Evolutionary conservation across 1,140 invertebrate genomes (phyloP).

Genomic region (Drosophila tsacasi): DNA sequence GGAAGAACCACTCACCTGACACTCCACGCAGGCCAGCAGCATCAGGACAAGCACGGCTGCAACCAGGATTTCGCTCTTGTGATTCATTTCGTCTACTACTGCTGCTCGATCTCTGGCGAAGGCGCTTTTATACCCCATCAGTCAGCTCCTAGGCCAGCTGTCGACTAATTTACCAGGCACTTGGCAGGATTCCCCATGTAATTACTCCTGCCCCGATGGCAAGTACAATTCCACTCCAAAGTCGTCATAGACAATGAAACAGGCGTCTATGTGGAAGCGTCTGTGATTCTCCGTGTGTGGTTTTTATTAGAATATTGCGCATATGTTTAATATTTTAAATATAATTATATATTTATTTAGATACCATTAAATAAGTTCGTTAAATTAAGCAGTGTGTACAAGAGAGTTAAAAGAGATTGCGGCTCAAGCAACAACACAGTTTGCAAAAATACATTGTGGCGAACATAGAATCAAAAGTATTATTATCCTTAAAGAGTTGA

Average conservation of each 20-base stretch:
- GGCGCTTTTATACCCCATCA: conserved; percentile 57
- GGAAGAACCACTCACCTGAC: conserved; percentile 58
- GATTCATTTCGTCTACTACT: conserved; percentile 63
- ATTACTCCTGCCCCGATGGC: conserved; percentile 10
- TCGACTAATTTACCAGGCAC: conserved; percentile 47
- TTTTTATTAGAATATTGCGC: conserved; percentile 77
- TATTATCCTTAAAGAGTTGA: conserved; percentile 39
- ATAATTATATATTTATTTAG: conserved; percentile 58
- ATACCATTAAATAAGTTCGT: conserved; percentile 68
- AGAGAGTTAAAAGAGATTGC: conserved; percentile 62
- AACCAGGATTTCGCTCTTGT: conserved; percentile 64
- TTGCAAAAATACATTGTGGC: conserved; percentile 53
- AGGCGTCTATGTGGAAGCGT: conserved; percentile 62
- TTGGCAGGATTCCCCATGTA: conserved; percentile 51
- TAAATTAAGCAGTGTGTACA: conserved; percentile 69
- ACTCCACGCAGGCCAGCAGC: conserved; percentile 69
- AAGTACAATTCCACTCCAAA: conserved; percentile 5
- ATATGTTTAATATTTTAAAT: conserved; percentile 69
- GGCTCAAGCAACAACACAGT: conserved; percentile 34
- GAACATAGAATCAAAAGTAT: conserved; percentile 52
- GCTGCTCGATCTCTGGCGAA: not conserved
- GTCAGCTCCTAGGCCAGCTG: not conserved
- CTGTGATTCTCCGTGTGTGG: conserved; percentile 68
- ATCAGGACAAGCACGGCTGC: conserved; percentile 55
- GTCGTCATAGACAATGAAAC: conserved; percentile 32